phyloP scores from a whole-genome alignment of 2,888 invertebrate species.

The Drosophila parthenogenetica region DNA sequence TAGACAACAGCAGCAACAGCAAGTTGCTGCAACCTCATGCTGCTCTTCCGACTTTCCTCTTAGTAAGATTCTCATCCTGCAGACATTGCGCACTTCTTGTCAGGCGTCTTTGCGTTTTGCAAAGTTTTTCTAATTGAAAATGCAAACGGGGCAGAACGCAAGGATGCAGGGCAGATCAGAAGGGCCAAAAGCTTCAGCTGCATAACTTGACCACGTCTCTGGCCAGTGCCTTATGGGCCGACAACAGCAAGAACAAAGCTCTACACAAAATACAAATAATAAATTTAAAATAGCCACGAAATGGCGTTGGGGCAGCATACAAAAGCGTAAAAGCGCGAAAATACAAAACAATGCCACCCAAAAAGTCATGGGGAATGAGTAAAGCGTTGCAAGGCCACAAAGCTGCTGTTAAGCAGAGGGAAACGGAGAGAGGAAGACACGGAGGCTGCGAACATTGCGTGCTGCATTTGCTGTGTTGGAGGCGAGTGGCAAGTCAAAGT shows the following conservation, averaged over 20 bases:
- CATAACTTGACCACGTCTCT: conserved; percentile 34
- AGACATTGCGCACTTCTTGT: conserved; percentile 58
- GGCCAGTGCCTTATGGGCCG: conserved; percentile 43
- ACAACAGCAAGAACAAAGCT: conserved; percentile 23
- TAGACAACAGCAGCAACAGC: conserved; percentile 58
- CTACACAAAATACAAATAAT: conserved; percentile 74
- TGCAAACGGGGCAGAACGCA: conserved; percentile 60
- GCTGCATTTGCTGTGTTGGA: conserved; percentile 56
- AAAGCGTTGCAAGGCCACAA: conserved; percentile 24
- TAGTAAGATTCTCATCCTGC: background rate
- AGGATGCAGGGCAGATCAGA: conserved; percentile 31
- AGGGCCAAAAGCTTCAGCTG: conserved; percentile 42
- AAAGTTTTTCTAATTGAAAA: conserved; percentile 80
- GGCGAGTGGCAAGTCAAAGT: conserved; percentile 73
- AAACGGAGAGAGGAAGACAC: background rate
- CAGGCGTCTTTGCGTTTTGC: conserved; percentile 61
- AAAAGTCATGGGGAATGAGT: no score
- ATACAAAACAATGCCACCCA: conserved; percentile 60
- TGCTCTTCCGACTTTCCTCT: background rate
- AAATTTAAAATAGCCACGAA: conserved; percentile 78
- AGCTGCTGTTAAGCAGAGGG: background rate
- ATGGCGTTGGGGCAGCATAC: conserved; percentile 56
- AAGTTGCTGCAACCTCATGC: conserved; percentile 38
- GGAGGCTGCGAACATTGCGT: conserved; percentile 5
- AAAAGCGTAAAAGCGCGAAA: conserved; percentile 75